Percentiles rank a stretch among this genome's conserved stretches.
phyloP scores from a whole-genome alignment of 1,140 invertebrate species.

The Manduca sexta region DNA sequence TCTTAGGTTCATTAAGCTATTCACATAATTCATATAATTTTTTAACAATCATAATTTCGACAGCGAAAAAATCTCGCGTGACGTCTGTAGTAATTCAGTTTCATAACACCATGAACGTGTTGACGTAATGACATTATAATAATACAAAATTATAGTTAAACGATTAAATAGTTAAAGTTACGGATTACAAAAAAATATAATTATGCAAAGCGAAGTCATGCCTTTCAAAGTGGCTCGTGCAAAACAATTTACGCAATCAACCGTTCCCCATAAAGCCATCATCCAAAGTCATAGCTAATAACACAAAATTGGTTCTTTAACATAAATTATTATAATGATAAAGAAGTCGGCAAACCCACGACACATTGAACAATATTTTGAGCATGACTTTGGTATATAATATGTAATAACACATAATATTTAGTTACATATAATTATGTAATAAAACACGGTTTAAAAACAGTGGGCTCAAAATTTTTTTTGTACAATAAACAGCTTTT shows the following conservation, averaged over 20 bases:
- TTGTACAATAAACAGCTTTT: too few relatives aligned
- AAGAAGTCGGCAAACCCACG: constrained; percentile 1
- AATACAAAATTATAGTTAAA: constrained; percentile 1
- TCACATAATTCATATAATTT: too few relatives aligned
- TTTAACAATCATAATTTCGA: too few relatives aligned
- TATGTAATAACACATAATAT: too few relatives aligned
- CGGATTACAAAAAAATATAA: background rate
- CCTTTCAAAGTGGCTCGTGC: constrained; percentile 1
- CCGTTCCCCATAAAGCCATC: constrained; percentile 29
- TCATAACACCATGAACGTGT: background rate
- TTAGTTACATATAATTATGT: too few relatives aligned
- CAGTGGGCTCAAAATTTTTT: too few relatives aligned
- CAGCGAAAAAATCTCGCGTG: too few relatives aligned
- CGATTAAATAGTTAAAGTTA: background rate
- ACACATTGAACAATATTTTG: too few relatives aligned
- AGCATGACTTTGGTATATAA: too few relatives aligned
- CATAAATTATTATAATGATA: constrained; percentile 52
- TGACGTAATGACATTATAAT: background rate
- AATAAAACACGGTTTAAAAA: too few relatives aligned
- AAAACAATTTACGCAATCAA: constrained; percentile 37
- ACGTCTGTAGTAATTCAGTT: too few relatives aligned
- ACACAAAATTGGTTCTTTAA: constrained; percentile 54
- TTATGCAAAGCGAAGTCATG: background rate
- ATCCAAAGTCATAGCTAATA: constrained; percentile 40
- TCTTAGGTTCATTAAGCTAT: too few relatives aligned